Percentiles rank a stretch among this genome's conserved stretches.
Evolutionary conservation across 2,888 invertebrate species (phyloP).

Genomic region (Caenorhabditis sp.): DNA sequence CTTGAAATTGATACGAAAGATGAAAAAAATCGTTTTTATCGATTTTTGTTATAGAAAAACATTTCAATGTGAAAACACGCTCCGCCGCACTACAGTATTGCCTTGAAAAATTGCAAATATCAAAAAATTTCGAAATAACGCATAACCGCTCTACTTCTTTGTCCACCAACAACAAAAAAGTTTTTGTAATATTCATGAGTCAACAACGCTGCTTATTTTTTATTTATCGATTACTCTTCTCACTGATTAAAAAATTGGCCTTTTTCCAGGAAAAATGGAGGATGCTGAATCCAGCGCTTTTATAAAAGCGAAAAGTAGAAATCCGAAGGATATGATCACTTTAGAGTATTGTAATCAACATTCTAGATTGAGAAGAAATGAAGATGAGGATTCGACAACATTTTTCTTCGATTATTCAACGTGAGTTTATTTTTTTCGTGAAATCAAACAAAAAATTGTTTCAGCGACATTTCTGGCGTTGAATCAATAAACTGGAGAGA

Average conservation of each 20-base stretch:
- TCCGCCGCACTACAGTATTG: too few species aligned
- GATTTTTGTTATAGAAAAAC: too few species aligned
- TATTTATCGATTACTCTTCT: background rate
- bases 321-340: conserved; percentile 6
- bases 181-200: background rate
- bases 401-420: conserved; percentile 33
- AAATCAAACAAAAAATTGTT: conserved; percentile 1
- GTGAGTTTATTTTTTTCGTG: conserved; percentile 6
- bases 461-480: conserved; percentile 15
- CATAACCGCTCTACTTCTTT: too few species aligned
- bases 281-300: conserved; percentile 8
- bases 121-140: too few species aligned
- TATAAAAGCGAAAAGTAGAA: conserved; percentile 16
- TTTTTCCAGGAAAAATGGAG: background rate
- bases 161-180: too few species aligned
- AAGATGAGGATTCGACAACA: conserved; percentile 26
- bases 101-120: too few species aligned
- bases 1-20: too few species aligned
- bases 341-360: conserved; percentile 27
- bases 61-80: too few species aligned
- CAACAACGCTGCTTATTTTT: background rate
- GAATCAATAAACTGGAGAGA: conserved; percentile 34
- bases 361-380: conserved; percentile 26
- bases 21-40: too few species aligned
- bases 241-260: background rate